These are phyloP conservation scores for Phylloscopus collybita DNA, from an alignment of 2,797 vertebrate genomes.

Conservation along the genomic window DNA sequence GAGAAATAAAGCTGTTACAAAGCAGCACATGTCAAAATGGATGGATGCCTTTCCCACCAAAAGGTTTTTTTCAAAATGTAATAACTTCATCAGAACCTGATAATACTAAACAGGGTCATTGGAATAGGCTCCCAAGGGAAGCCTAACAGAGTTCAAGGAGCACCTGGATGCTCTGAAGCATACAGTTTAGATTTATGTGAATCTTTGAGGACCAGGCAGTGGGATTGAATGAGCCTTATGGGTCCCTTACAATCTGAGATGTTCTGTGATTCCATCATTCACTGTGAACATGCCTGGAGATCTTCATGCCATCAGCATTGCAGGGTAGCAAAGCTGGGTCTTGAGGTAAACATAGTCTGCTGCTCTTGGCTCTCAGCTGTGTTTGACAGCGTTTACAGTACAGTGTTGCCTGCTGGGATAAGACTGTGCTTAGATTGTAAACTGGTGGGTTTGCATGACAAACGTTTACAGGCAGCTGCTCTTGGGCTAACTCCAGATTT, in stretches of 20 bases:
- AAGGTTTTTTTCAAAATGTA: background rate
- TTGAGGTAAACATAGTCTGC: conserved; percentile 22
- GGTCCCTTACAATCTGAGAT: background rate
- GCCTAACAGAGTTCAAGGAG: background rate
- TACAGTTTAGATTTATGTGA: background rate
- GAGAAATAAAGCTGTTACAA: background rate
- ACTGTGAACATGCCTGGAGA: background rate
- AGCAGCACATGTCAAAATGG: background rate
- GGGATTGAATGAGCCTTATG: background rate
- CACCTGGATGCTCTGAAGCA: background rate
- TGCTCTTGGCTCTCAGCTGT: conserved; percentile 35
- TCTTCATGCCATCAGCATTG: background rate
- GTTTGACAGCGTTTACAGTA: background rate
- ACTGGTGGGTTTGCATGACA: conserved; percentile 13
- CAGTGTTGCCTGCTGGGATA: conserved; percentile 35
- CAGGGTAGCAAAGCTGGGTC: background rate
- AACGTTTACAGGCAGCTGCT: background rate
- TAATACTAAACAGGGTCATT: background rate
- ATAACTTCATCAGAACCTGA: background rate
- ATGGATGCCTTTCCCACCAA: background rate
- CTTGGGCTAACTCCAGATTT: background rate
- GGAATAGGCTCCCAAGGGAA: background rate
- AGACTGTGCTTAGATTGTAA: conserved; percentile 16
- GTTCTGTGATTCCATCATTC: background rate
- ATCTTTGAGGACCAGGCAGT: background rate